Conservation (phyloP, 2,113 vertebrate species). For the Hydrochoerus hydrochaeris region DNA sequence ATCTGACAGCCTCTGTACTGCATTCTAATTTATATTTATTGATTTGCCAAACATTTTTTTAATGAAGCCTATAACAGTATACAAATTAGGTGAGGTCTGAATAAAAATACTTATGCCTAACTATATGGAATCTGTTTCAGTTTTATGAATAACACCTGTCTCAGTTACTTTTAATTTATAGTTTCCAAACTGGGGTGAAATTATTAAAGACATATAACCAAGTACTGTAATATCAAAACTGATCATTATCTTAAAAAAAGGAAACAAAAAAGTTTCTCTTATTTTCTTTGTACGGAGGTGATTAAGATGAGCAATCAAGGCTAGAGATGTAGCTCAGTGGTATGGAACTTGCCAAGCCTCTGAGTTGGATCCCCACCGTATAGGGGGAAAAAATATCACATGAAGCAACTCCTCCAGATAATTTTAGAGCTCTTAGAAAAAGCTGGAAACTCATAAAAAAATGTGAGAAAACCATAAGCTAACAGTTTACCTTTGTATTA, state of each 20-base stretch:
- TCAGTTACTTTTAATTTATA: not conserved
- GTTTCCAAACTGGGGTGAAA: not conserved
- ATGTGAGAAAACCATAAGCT: not conserved
- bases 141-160: not conserved
- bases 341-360: not conserved
- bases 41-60: not conserved
- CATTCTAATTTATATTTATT: conserved; percentile 32
- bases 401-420: not conserved
- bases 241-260: not conserved
- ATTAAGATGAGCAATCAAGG: not conserved
- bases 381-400: not conserved
- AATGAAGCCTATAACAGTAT: not conserved
- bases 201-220: not conserved
- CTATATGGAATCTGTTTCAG: not conserved
- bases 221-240: conserved; percentile 29
- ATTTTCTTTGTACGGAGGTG: not conserved
- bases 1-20: not conserved
- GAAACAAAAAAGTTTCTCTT: not conserved
- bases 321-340: not conserved
- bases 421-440: conserved; percentile 27
- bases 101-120: conserved; percentile 7
- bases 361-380: not conserved
- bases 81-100: not conserved
- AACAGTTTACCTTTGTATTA: not conserved
- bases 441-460: not conserved